Evolutionary conservation across 2,888 invertebrate species (phyloP).

Genomic region (Iphiclides podalirius): DNA sequence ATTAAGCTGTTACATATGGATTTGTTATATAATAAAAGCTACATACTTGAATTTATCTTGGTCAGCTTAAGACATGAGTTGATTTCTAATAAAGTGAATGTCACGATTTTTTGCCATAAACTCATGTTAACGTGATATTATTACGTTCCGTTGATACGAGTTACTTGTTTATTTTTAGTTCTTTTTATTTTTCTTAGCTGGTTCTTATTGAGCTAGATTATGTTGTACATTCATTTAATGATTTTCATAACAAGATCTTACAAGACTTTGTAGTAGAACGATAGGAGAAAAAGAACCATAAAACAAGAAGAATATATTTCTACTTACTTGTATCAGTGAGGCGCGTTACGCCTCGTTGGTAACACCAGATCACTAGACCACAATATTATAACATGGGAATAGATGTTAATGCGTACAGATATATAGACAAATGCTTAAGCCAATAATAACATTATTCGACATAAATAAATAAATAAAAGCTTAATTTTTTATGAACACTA

Average conservation of each 20-base stretch:
- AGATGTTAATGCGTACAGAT: slow-evolving; percentile 8
- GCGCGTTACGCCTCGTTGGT: neutral
- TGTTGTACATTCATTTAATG: too few species aligned
- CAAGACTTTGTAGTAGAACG: too few species aligned
- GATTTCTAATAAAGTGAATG: neutral
- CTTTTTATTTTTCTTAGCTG: too few species aligned
- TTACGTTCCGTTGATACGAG: neutral
- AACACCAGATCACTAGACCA: slow-evolving; percentile 10
- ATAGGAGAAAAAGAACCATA: too few species aligned
- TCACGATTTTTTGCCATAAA: neutral
- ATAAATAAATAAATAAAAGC: neutral
- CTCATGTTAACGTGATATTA: neutral
- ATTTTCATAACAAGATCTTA: too few species aligned
- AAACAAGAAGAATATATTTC: neutral
- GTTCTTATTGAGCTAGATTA: too few species aligned
- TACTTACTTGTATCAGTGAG: slow-evolving; percentile 7
- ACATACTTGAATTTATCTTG: too few species aligned
- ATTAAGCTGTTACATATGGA: too few species aligned
- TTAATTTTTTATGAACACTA: neutral
- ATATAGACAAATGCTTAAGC: slow-evolving; percentile 10
- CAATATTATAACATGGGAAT: slow-evolving; percentile 1
- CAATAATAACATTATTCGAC: neutral
- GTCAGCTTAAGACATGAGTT: neutral
- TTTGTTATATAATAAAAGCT: too few species aligned
- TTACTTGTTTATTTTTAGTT: neutral